phyloP scores from a whole-genome alignment of 1,140 invertebrate species.

The Drosophila setifemur region DNA sequence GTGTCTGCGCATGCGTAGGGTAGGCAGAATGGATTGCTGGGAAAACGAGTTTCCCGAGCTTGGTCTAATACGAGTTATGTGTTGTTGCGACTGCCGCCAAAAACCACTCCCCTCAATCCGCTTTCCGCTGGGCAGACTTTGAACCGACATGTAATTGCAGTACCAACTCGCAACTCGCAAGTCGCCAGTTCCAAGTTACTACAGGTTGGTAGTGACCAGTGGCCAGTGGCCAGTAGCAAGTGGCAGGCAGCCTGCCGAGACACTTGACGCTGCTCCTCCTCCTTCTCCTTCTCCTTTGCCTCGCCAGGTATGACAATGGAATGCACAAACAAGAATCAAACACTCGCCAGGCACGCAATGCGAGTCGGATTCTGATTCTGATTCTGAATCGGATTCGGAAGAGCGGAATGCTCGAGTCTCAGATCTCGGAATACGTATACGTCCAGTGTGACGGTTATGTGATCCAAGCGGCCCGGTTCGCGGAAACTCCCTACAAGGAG shows the following conservation, averaged over 20 bases:
- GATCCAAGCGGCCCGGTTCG: conserved; percentile 17
- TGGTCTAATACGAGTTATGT: conserved; percentile 39
- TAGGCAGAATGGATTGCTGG: conserved; percentile 44
- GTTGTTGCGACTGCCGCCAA: conserved; percentile 18
- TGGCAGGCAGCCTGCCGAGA: conserved; percentile 31
- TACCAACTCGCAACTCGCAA: conserved; percentile 28
- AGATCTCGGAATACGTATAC: conserved; percentile 51
- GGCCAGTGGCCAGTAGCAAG: neutral
- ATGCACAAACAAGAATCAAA: conserved; percentile 72
- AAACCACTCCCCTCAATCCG: conserved; percentile 8
- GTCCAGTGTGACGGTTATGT: conserved; percentile 39
- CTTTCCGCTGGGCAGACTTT: conserved; percentile 30
- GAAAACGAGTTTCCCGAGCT: conserved; percentile 62
- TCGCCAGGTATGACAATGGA: conserved; percentile 66
- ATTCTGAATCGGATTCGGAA: conserved; percentile 35
- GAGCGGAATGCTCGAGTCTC: conserved; percentile 21
- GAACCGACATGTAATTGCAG: conserved; percentile 39
- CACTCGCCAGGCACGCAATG: conserved; percentile 53
- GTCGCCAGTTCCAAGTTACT: conserved; percentile 12
- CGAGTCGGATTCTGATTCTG: too few species aligned
- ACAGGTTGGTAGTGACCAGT: neutral
- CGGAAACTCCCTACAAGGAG: conserved; percentile 31
- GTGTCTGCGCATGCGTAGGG: conserved; percentile 58
- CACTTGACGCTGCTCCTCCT: conserved; percentile 56
- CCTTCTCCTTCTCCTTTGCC: neutral